Conservation (phyloP, 2,888 invertebrate genomes). For the Acrobasis suavella region DNA sequence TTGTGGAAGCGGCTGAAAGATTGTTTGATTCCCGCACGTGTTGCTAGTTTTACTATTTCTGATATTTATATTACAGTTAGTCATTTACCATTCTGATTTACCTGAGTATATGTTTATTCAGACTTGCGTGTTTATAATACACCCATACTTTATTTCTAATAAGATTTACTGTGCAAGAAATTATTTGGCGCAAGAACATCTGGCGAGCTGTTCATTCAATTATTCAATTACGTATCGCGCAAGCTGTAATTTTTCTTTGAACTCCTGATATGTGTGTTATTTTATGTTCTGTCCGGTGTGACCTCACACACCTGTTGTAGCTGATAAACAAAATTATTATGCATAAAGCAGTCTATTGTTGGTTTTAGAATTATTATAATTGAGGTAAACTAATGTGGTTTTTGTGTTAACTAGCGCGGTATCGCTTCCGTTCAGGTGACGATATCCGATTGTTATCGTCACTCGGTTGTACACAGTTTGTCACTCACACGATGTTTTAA, state of each 20-base stretch:
- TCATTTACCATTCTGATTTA: conserved; percentile 81
- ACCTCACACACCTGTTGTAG: conserved; percentile 24
- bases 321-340: conserved; percentile 40
- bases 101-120: conserved; percentile 75
- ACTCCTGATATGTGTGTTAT: conserved; percentile 3
- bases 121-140: conserved; percentile 76
- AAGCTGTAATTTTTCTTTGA: conserved; percentile 20
- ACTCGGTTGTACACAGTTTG: conserved; percentile 57
- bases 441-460: conserved; percentile 53
- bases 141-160: conserved; percentile 74
- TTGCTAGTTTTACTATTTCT: conserved; percentile 70
- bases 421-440: conserved; percentile 79
- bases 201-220: conserved; percentile 56
- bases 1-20: conserved; percentile 75
- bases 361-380: conserved; percentile 46
- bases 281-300: conserved; percentile 8
- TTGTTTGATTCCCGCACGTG: conserved; percentile 68
- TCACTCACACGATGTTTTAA: conserved; percentile 54
- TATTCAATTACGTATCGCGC: conserved; percentile 41
- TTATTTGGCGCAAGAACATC: conserved; percentile 69
- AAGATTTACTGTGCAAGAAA: conserved; percentile 71
- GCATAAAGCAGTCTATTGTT: conserved; percentile 46
- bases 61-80: conserved; percentile 79
- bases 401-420: conserved; percentile 63
- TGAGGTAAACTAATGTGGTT: conserved; percentile 70